Evolutionary conservation across 2,888 invertebrate genomes (phyloP).

Genomic region (Standfussiana lucernea): DNA sequence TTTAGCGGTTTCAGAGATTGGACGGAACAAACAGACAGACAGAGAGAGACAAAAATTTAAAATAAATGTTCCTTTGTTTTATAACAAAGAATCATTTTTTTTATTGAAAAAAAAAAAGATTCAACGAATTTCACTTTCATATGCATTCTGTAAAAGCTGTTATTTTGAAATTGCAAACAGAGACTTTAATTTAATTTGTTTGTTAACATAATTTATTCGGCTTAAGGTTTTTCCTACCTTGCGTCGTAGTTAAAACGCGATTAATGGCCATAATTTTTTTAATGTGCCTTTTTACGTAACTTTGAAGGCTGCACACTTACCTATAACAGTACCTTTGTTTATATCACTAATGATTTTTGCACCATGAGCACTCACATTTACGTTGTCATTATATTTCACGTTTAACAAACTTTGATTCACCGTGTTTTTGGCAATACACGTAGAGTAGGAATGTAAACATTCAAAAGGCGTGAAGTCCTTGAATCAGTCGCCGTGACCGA

Average conservation of each 20-base stretch:
- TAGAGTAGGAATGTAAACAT: constrained; percentile 81
- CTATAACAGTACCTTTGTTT: background rate
- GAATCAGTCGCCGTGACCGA: constrained; percentile 79
- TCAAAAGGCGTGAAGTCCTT: constrained; percentile 82
- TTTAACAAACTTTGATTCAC: constrained; percentile 65
- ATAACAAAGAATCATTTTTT: too few relatives aligned
- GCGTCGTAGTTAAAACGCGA: background rate
- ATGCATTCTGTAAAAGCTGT: too few relatives aligned
- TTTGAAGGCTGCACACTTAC: background rate
- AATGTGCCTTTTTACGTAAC: background rate
- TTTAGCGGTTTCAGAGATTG: too few relatives aligned
- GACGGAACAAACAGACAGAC: too few relatives aligned
- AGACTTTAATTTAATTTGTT: too few relatives aligned
- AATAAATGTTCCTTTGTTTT: too few relatives aligned
- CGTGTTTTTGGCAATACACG: constrained; percentile 76
- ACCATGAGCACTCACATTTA: constrained; percentile 22
- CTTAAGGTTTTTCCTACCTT: background rate
- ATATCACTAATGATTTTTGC: background rate
- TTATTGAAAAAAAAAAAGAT: too few relatives aligned
- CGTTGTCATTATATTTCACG: constrained; percentile 40
- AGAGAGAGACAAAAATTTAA: too few relatives aligned
- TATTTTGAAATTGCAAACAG: too few relatives aligned
- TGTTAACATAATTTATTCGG: background rate
- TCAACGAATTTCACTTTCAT: too few relatives aligned
- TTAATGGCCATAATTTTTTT: background rate